Evolutionary conservation across 2,888 invertebrate species (phyloP).

Genomic region (Diabrotica balteata): DNA sequence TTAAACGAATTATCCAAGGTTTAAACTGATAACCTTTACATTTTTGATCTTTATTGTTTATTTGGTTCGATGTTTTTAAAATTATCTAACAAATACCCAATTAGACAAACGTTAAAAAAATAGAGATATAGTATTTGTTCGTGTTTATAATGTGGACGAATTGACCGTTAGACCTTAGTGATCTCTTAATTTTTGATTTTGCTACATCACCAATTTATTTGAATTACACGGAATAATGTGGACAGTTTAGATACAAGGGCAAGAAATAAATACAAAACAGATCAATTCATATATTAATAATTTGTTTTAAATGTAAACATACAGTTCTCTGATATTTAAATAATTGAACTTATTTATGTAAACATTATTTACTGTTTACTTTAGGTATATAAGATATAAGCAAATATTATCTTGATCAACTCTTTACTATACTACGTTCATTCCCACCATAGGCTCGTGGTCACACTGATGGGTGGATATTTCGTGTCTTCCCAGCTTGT

Average conservation of each 20-base stretch:
- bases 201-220: slow-evolving; percentile 14
- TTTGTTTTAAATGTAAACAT: too few relatives aligned
- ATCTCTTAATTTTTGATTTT: slow-evolving; percentile 7
- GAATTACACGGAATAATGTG: not conserved
- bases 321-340: too few relatives aligned
- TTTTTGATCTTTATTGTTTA: slow-evolving; percentile 12
- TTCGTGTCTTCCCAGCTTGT: too few relatives aligned
- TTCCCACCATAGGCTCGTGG: too few relatives aligned
- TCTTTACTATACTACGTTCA: too few relatives aligned
- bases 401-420: too few relatives aligned
- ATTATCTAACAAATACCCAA: slow-evolving; percentile 22
- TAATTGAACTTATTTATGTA: too few relatives aligned
- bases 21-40: slow-evolving; percentile 21
- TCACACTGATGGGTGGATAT: too few relatives aligned
- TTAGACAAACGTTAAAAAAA: slow-evolving; percentile 6
- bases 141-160: not conserved
- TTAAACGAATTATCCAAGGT: slow-evolving; percentile 12
- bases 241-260: not conserved
- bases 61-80: slow-evolving; percentile 16
- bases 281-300: too few relatives aligned
- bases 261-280: too few relatives aligned
- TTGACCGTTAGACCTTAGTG: not conserved
- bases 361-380: too few relatives aligned
- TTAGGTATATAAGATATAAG: too few relatives aligned
- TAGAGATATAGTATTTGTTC: slow-evolving; percentile 3